These are phyloP conservation scores for Gastracanthus pulcherrimus DNA, from an alignment of 2,888 invertebrate genomes.

Conservation along the genomic window DNA sequence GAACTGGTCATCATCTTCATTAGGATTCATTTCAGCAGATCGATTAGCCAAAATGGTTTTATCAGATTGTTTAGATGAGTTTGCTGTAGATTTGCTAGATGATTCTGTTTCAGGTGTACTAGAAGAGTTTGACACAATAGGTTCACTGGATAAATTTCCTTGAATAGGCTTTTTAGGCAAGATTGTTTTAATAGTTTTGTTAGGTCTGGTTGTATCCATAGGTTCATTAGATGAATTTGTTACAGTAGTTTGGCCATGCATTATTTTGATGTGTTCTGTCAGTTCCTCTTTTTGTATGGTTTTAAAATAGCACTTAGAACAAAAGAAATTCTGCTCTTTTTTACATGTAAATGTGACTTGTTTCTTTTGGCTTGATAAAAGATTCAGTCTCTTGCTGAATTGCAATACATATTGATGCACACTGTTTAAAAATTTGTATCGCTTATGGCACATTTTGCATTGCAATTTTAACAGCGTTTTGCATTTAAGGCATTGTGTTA, in stretches of 20 bases:
- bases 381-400: not conserved
- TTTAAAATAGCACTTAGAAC: not conserved
- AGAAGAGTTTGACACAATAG: not conserved
- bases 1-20: not conserved
- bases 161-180: not conserved
- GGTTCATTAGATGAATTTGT: not conserved
- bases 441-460: constrained; percentile 4
- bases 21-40: not conserved
- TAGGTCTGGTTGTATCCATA: not conserved
- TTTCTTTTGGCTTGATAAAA: not conserved
- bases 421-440: constrained; percentile 12
- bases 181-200: not conserved
- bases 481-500: not conserved
- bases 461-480: not conserved
- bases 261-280: not conserved
- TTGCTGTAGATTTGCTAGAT: not conserved
- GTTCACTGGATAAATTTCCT: not conserved
- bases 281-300: not conserved
- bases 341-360: not conserved
- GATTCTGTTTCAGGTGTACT: not conserved
- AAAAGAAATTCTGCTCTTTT: not conserved
- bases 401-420: not conserved
- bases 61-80: not conserved
- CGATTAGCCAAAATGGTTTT: not conserved
- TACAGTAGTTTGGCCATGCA: not conserved